Percentiles rank a stretch among this genome's conserved stretches.
Conservation (phyloP, 2,113 vertebrate species). For the Miniopterus natalensis region DNA sequence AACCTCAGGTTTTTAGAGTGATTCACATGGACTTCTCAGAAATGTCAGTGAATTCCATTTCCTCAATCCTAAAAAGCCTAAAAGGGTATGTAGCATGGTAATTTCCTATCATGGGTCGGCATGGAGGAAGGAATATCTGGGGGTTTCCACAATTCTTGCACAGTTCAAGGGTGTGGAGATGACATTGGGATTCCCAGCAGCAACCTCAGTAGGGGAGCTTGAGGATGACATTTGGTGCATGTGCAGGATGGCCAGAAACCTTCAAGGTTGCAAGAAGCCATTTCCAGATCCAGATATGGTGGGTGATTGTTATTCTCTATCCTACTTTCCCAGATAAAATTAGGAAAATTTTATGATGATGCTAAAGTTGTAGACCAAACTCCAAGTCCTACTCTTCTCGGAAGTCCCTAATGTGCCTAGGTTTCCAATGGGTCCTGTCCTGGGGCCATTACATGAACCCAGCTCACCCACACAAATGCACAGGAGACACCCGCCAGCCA, state of each 20-base stretch:
- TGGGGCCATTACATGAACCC: background rate
- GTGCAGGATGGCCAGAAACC: background rate
- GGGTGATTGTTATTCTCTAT: background rate
- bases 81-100: conserved; percentile 16
- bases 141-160: conserved; percentile 57
- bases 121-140: conserved; percentile 59
- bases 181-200: conserved; percentile 36
- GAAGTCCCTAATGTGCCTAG: background rate
- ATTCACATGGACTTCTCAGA: conserved; percentile 59
- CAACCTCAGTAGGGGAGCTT: background rate
- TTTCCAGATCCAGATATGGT: background rate
- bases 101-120: conserved; percentile 59
- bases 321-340: background rate
- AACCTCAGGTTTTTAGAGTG: background rate
- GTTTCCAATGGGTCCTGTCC: background rate
- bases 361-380: background rate
- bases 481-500: background rate
- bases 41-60: conserved; percentile 62
- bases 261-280: background rate
- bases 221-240: background rate
- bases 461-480: background rate
- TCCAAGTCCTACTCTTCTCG: background rate
- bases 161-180: background rate
- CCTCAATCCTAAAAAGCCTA: conserved; percentile 15
- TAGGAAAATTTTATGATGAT: background rate